Evolutionary conservation across 2,113 vertebrate genomes (phyloP).

Genomic region (Onychostoma macrolepis): DNA sequence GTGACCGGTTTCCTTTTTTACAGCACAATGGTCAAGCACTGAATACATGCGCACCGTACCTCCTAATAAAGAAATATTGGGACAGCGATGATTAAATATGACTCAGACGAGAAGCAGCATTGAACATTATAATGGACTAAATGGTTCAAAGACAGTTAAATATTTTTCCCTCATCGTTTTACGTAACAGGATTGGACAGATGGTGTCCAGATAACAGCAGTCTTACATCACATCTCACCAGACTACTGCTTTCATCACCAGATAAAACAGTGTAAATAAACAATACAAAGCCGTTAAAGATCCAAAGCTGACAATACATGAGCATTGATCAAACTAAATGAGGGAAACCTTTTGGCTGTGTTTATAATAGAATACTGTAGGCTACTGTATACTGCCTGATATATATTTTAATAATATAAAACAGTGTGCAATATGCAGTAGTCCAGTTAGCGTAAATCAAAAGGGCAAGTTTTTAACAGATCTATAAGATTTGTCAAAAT

Average conservation of each 20-base stretch:
- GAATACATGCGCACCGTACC: background rate
- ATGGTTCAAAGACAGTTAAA: constrained; percentile 53
- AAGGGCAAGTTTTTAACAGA: too few relatives aligned
- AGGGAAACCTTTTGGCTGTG: background rate
- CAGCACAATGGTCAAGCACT: background rate
- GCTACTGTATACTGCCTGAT: background rate
- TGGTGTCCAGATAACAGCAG: constrained; percentile 68
- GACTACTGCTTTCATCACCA: constrained; percentile 34
- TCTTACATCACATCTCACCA: constrained; percentile 64
- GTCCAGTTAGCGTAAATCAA: too few relatives aligned
- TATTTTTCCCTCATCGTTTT: constrained; percentile 64
- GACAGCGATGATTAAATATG: background rate
- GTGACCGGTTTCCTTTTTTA: constrained; percentile 55
- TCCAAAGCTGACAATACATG: background rate
- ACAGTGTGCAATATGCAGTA: too few relatives aligned
- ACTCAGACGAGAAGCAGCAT: background rate
- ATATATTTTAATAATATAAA: background rate
- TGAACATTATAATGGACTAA: background rate
- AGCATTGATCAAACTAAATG: background rate
- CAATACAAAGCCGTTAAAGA: constrained; percentile 4
- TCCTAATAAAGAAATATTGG: constrained; percentile 15
- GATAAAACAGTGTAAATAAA: constrained; percentile 17
- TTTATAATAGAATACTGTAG: background rate
- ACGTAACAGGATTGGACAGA: constrained; percentile 73
- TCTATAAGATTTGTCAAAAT: too few relatives aligned